phyloP scores from a whole-genome alignment of 2,113 vertebrate species.

The Psilopsiagon aymara region DNA sequence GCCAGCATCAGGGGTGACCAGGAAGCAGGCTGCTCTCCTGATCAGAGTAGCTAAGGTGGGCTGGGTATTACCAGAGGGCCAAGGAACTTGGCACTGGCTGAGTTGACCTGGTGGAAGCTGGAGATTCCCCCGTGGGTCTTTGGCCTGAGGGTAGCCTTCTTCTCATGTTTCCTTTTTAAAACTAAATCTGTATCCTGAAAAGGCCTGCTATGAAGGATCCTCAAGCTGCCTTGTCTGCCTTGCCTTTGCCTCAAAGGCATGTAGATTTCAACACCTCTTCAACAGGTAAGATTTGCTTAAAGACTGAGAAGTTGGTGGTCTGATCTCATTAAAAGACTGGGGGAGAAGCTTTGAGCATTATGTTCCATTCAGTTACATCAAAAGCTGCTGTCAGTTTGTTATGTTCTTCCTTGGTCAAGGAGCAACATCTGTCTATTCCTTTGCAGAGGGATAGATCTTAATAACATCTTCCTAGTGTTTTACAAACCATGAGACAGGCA shows the following conservation, averaged over 20 bases:
- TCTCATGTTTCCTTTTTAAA: not conserved
- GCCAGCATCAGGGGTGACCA: not conserved
- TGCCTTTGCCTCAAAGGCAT: not conserved
- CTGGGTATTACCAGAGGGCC: rapidly evolving
- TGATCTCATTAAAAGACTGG: not conserved
- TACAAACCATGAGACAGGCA: not conserved
- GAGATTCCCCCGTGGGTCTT: not conserved
- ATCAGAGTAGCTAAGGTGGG: not conserved
- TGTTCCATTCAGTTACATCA: not conserved
- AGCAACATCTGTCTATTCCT: not conserved
- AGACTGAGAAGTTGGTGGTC: not conserved
- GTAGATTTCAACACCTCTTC: not conserved
- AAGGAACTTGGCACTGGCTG: not conserved
- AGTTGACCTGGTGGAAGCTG: not conserved
- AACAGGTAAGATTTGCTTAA: not conserved
- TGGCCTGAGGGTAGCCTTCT: not conserved
- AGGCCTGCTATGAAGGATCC: not conserved
- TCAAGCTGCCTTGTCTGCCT: not conserved
- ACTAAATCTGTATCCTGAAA: not conserved
- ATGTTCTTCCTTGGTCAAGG: not conserved
- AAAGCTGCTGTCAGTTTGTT: not conserved
- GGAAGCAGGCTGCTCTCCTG: not conserved
- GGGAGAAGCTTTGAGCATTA: not conserved
- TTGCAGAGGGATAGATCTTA: not conserved
- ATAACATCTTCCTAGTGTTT: not conserved